Base-by-base conservation (phyloP, 2,888 invertebrate species). In the Drosophila melanocephala region DNA sequence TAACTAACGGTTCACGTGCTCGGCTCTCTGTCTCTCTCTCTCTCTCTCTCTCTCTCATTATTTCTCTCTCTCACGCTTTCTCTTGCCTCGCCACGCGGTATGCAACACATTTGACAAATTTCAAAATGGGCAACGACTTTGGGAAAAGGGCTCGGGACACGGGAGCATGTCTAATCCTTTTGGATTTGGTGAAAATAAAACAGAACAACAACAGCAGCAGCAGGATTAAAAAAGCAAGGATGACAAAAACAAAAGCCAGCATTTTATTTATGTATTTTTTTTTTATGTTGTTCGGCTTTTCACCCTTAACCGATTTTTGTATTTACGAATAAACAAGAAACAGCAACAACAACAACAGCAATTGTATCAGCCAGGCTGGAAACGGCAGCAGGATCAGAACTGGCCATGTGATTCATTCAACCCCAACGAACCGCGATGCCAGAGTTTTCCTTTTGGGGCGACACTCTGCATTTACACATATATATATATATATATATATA, bases 161-260 rank as follows among this genome's bases (percentile, higher is more conserved):
- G 39, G 51, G 28, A 58, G 73, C 61, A 67, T 39, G 60, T 26
- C 32, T 77, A 77, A 80, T 80, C 77, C 79, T 71, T 71, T 60
- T 77, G 59, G 68, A 68, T 71, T 59, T 53, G 62, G 30, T 51
- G 65, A 62, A 47, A 79, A 56, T 61, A 68, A 47, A 79, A 64
- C 55, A 62, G 64, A 74, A 50, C 22, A 55, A 12, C 16, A 53
- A 33, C 77, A 85, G 81, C 81, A 89, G 75, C 44, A 77, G 70
- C 71, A 35, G 79, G 87, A 79, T 77, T 84, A 77, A 84, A 84
- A 75, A 82, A 76, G 82, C 72, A 86, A 72, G 70, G 77, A 87
- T 87, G 84, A 79, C 77, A 83, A 66, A 68, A 66, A 80, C 62
- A 77, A 58, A 47, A 33, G 47, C 14, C 47, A 44, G 16, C n/a